A percentile compares a stretch with the other conserved stretches of the same genome.
phyloP scores from a whole-genome alignment of 2,113 vertebrate species.

The Deroptyus accipitrinus region DNA sequence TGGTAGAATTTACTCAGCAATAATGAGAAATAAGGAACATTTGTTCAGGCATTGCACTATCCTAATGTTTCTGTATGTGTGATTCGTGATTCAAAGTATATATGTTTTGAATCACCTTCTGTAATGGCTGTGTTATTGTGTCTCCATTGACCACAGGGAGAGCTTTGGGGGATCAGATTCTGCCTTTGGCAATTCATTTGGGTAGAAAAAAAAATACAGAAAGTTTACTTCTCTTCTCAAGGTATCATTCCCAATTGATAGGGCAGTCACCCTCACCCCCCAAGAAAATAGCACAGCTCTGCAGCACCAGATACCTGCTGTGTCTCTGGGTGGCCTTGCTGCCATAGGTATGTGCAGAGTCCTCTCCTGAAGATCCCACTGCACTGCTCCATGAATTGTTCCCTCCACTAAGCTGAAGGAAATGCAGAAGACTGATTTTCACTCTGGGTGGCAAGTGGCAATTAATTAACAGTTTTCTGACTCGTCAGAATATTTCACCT shows the following conservation, averaged over 20 bases:
- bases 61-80: neutral
- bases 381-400: neutral
- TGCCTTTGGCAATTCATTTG: neutral
- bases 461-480: neutral
- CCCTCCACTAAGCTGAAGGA: neutral
- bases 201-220: neutral
- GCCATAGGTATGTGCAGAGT: neutral
- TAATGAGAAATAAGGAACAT: neutral
- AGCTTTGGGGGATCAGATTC: neutral
- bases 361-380: neutral
- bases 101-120: neutral
- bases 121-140: neutral
- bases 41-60: neutral
- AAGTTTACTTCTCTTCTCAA: neutral
- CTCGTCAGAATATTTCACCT: neutral
- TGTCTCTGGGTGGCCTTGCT: neutral
- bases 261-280: neutral
- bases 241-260: neutral
- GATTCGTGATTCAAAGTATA: neutral
- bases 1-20: neutral
- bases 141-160: neutral
- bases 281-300: neutral
- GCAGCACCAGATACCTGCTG: neutral
- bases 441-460: neutral
- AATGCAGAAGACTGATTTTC: neutral